Percentiles rank a stretch among this genome's conserved stretches.
These are phyloP conservation scores for Caerostris extrusa DNA, from an alignment of 1,140 invertebrate genomes.

Conservation along the genomic window DNA sequence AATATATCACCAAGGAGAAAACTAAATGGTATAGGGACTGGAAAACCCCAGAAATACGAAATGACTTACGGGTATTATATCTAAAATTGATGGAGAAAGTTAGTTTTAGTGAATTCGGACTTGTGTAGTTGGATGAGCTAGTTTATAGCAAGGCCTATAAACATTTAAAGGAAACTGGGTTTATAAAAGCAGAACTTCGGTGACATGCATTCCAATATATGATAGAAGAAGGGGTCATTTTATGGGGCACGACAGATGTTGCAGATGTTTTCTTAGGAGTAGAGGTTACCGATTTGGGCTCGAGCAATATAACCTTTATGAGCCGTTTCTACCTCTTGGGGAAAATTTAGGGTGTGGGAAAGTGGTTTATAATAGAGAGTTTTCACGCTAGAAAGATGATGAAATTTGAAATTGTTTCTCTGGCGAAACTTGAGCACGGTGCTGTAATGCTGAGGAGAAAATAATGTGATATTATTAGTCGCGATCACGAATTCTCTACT, in stretches of 20 bases:
- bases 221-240: slow-evolving; percentile 44
- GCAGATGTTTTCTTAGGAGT: slow-evolving; percentile 50
- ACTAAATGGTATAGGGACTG: neutral
- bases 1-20: neutral
- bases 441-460: neutral
- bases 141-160: slow-evolving; percentile 60
- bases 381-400: slow-evolving; percentile 8
- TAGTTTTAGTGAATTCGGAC: slow-evolving; percentile 46
- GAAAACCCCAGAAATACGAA: neutral
- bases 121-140: slow-evolving; percentile 46
- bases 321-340: neutral
- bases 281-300: slow-evolving; percentile 43
- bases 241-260: slow-evolving; percentile 64
- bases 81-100: slow-evolving; percentile 64
- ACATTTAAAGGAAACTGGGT: slow-evolving; percentile 56
- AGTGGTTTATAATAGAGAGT: slow-evolving; percentile 34
- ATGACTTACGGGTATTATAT: slow-evolving; percentile 54
- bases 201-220: slow-evolving; percentile 58
- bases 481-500: no score
- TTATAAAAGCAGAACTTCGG: slow-evolving; percentile 14
- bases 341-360: slow-evolving; percentile 43
- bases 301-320: slow-evolving; percentile 49
- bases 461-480: no score
- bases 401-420: neutral
- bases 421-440: neutral